These are phyloP conservation scores for Desmodus rotundus DNA, from an alignment of 2,113 vertebrate genomes.

Conservation along the genomic window DNA sequence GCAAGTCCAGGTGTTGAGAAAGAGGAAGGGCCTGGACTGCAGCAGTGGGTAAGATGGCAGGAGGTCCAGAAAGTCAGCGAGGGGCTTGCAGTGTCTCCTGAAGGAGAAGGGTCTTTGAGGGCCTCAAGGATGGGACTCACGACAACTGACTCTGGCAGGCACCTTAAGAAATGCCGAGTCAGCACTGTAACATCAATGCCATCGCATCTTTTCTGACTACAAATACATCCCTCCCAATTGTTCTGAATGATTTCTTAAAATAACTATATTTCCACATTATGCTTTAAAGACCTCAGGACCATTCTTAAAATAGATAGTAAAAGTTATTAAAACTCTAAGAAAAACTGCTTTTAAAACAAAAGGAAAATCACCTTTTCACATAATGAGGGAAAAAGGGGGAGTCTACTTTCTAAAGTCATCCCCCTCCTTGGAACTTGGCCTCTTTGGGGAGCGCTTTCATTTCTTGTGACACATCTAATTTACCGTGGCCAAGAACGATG, in stretches of 20 bases:
- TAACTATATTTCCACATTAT: not conserved
- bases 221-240: not conserved
- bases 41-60: not conserved
- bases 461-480: not conserved
- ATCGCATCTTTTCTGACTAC: not conserved
- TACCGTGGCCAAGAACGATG: not conserved
- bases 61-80: not conserved
- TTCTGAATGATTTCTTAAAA: not conserved
- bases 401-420: not conserved
- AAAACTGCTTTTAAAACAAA: not conserved
- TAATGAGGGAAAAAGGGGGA: not conserved
- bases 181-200: not conserved
- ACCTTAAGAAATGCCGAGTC: not conserved
- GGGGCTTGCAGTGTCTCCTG: not conserved
- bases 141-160: not conserved
- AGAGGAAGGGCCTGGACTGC: fast-evolving
- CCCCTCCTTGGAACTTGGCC: not conserved
- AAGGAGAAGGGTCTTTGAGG: not conserved
- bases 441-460: not conserved
- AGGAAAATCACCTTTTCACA: not conserved
- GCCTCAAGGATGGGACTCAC: not conserved
- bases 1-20: not conserved
- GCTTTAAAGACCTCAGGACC: not conserved
- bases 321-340: not conserved
- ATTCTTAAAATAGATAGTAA: not conserved